A percentile compares a stretch with the other conserved stretches of the same genome.
These are phyloP conservation scores for Timema cristinae DNA, from an alignment of 2,888 invertebrate species.

Conservation along the genomic window DNA sequence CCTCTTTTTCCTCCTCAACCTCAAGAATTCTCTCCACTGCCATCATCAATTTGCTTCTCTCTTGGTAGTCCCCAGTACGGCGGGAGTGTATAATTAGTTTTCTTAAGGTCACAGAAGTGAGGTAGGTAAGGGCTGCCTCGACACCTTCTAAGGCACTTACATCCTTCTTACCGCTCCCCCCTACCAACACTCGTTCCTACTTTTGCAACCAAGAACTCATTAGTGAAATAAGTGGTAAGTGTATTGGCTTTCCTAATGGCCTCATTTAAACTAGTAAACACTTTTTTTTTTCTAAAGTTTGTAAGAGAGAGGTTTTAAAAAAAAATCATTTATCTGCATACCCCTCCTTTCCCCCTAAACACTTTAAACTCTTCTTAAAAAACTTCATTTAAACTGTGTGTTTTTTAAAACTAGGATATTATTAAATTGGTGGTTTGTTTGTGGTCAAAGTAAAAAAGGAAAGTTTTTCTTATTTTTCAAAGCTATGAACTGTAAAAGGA, in stretches of 20 bases:
- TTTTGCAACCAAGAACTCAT: background rate
- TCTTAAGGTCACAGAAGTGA: background rate
- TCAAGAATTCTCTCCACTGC: background rate
- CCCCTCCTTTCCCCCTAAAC: too few relatives aligned
- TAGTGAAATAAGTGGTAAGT: conserved; percentile 17
- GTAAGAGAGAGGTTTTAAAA: too few relatives aligned
- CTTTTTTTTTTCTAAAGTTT: background rate
- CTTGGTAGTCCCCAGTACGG: background rate
- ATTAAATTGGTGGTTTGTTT: too few relatives aligned
- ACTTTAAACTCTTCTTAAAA: too few relatives aligned
- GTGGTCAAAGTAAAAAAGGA: too few relatives aligned
- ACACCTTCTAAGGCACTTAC: conserved; percentile 16
- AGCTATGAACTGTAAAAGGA: too few relatives aligned
- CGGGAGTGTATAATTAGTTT: conserved; percentile 13
- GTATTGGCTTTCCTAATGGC: conserved; percentile 14
- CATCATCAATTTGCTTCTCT: conserved; percentile 11
- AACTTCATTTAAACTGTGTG: too few relatives aligned
- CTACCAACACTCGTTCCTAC: too few relatives aligned
- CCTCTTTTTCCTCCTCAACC: conserved; percentile 1
- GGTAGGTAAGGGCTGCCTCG: background rate
- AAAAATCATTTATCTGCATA: too few relatives aligned
- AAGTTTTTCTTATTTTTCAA: too few relatives aligned
- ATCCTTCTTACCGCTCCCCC: background rate
- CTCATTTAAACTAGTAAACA: conserved; percentile 15
- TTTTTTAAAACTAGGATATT: too few relatives aligned